Evolutionary conservation across 1,140 invertebrate genomes (phyloP), one percentile per base, ranked within the genome.

Genomic region (Brachionus rubens): DNA sequence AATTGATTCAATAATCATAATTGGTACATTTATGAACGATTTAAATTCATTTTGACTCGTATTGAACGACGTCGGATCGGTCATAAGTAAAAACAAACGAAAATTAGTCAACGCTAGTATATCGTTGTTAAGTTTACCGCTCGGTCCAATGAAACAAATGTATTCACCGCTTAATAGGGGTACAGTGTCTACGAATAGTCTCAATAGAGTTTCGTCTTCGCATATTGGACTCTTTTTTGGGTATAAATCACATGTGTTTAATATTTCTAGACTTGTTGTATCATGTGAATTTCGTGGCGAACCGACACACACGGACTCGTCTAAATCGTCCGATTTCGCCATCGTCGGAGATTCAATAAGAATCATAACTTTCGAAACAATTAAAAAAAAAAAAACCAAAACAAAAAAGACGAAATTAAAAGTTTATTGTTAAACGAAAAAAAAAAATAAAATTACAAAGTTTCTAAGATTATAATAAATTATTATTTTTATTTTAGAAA

Each of bases 1-100:
- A 19, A 92, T 85, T 14, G 87, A 87, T 80, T 95, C 93, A 72
- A 95, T 90, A 28, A 95, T 86, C 28, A 92, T 91, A 14, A 95
- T 81, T 1, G 93, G 93, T 52, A 95, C 88, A 81, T 89, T 90
- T 87, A 91, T 65, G n/a, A 65, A 65, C 1, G 59, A 65, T 16
- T 65, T 65, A 16, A 65, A 65, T 16, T 65, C 41, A 6, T n/a
- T 30, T 16, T 16, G 7, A 14, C 7, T 54, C 28, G 50, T 12
- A 28, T 33, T n/a, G 3, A 33, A 10, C 10, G 33, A 28, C 28
- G 36, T 0, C 16, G 26, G 36, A 33, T 59, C 54, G 16, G n/a
- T 59, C 28, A 33, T 33, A 24, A 65, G 19, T 12, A 50, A 36
- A 50, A 70, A 70, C 7, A 70, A 28, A 14, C 67, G 43, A 50